phyloP scores from a whole-genome alignment of 2,113 vertebrate species.

The Nothocercus nigrocapillus region DNA sequence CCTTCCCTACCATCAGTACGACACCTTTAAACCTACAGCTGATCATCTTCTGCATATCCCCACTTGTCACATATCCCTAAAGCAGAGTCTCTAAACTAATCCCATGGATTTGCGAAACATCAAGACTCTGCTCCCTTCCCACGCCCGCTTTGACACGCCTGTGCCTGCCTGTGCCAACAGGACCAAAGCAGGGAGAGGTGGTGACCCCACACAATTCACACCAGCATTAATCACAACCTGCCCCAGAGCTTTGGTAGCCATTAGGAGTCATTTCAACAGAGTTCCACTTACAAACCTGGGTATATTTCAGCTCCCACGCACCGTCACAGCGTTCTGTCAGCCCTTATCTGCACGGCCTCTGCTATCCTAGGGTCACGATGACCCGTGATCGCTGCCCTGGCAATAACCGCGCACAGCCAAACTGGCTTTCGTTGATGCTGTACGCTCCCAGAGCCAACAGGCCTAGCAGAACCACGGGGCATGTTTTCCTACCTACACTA shows the following conservation, averaged over 20 bases:
- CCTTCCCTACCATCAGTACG: not conserved
- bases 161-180: not conserved
- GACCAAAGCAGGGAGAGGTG: not conserved
- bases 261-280: not conserved
- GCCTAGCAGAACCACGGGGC: fast-evolving
- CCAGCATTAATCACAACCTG: not conserved
- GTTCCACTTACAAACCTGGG: not conserved
- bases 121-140: not conserved
- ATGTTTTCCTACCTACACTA: not conserved
- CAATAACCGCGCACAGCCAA: not conserved
- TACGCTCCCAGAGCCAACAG: not conserved
- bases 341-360: not conserved
- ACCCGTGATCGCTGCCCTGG: not conserved
- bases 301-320: not conserved
- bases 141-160: too few relatives aligned
- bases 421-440: not conserved
- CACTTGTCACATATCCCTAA: not conserved
- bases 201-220: not conserved
- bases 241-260: not conserved
- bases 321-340: not conserved
- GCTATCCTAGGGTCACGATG: fast-evolving
- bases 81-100: not conserved
- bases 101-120: not conserved
- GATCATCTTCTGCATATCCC: not conserved
- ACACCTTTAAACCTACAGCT: not conserved